A percentile compares a stretch with the other conserved stretches of the same genome.
Conservation (phyloP, 2,888 invertebrate species). For the Serrognathus titanus region DNA sequence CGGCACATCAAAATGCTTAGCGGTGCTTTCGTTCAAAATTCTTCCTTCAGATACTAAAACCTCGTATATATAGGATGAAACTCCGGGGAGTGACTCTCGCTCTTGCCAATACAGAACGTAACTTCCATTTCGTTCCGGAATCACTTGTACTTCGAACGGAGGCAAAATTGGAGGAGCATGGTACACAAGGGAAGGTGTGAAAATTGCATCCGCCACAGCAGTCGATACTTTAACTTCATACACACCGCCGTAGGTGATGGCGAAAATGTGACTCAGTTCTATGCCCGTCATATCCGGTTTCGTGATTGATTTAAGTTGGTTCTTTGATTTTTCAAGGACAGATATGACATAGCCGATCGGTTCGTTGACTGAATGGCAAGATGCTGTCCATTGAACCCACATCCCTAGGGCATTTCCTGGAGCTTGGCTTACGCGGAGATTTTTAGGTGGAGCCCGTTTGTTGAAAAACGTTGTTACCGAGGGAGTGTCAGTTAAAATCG, state of each 20-base stretch:
- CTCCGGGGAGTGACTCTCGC: slow-evolving; percentile 40
- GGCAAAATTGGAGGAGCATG: slow-evolving; percentile 58
- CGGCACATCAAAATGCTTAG: slow-evolving; percentile 50
- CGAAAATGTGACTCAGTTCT: slow-evolving; percentile 53
- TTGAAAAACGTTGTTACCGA: slow-evolving; percentile 62
- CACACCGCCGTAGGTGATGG: slow-evolving; percentile 51
- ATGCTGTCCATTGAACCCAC: slow-evolving; percentile 68
- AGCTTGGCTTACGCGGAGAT: slow-evolving; percentile 52
- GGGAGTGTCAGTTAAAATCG: slow-evolving; percentile 48
- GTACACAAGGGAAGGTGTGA: slow-evolving; percentile 51
- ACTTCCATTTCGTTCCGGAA: slow-evolving; percentile 59
- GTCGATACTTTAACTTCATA: slow-evolving; percentile 55
- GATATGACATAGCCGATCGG: slow-evolving; percentile 62
- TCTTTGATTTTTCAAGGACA: slow-evolving; percentile 31
- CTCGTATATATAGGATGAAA: slow-evolving; percentile 55
- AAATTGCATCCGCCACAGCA: slow-evolving; percentile 47
- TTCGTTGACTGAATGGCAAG: slow-evolving; percentile 55
- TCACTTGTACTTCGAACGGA: slow-evolving; percentile 62
- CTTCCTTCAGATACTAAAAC: slow-evolving; percentile 61
- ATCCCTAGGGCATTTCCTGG: slow-evolving; percentile 48
- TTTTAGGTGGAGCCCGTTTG: slow-evolving; percentile 66
- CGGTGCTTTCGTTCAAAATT: slow-evolving; percentile 51
- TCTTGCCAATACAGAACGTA: slow-evolving; percentile 67
- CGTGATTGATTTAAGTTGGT: slow-evolving; percentile 50
- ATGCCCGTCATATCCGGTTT: slow-evolving; percentile 52